Evolutionary conservation across 2,888 invertebrate genomes (phyloP).

Genomic region (Scaptomyza tumidula): DNA sequence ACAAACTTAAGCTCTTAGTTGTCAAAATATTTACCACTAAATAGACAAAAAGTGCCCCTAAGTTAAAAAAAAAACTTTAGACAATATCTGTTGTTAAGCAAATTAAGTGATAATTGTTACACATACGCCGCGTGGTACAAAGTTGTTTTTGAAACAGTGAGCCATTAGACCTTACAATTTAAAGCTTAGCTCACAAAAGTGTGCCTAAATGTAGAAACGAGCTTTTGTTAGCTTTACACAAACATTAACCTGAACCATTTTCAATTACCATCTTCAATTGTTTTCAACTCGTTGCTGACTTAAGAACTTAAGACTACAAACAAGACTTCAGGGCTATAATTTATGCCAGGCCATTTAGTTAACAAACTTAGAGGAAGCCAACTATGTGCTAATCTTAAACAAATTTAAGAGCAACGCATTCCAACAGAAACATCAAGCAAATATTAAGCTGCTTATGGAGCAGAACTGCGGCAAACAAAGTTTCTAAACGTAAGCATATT

Average conservation of each 20-base stretch:
- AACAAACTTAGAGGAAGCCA: neutral
- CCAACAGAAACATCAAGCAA: constrained; percentile 26
- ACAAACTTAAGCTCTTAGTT: neutral
- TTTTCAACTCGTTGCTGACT: constrained; percentile 8
- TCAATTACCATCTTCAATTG: constrained; percentile 1
- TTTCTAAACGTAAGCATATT: constrained; percentile 71
- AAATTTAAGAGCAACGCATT: constrained; percentile 8
- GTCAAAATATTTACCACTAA: constrained; percentile 6
- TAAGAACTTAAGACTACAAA: constrained; percentile 31
- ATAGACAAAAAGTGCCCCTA: too few relatives aligned
- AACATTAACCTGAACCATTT: constrained; percentile 37
- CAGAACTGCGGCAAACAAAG: constrained; percentile 68
- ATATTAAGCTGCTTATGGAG: constrained; percentile 25
- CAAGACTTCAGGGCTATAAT: constrained; percentile 66
- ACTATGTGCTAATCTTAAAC: constrained; percentile 8
- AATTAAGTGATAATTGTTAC: constrained; percentile 22
- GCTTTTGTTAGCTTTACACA: constrained; percentile 45
- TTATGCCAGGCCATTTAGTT: constrained; percentile 40
- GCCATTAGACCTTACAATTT: neutral
- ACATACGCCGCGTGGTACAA: constrained; percentile 50
- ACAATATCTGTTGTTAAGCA: constrained; percentile 9
- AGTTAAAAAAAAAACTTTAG: neutral
- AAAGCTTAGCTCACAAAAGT: constrained; percentile 37
- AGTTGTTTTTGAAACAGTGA: constrained; percentile 7
- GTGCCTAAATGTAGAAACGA: constrained; percentile 58